Evolutionary conservation across 1,140 invertebrate species (phyloP).

Genomic region (Caenorhabditis brenneri): DNA sequence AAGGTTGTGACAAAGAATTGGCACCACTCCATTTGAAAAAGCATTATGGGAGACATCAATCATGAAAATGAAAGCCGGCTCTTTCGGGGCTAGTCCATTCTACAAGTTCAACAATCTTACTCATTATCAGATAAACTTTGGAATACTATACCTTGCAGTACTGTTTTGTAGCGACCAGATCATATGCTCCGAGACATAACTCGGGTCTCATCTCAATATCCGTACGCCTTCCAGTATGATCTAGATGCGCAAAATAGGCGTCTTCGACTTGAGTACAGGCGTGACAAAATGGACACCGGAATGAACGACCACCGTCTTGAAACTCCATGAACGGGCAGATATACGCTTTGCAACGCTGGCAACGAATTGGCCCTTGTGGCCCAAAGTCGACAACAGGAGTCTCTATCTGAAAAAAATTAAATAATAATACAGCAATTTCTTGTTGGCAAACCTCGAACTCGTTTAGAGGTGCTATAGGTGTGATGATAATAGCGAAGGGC

Average conservation of each 20-base stretch:
- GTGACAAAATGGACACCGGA: constrained; percentile 94
- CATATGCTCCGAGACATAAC: constrained; percentile 91
- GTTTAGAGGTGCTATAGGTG: constrained; percentile 83
- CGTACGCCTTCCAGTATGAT: constrained; percentile 88
- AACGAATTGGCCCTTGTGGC: constrained; percentile 89
- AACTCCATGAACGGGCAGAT: constrained; percentile 99
- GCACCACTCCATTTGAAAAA: constrained; percentile 87
- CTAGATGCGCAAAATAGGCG: constrained; percentile 97
- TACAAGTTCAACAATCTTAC: constrained; percentile 71
- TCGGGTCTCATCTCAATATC: constrained; percentile 94
- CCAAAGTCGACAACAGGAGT: constrained; percentile 89
- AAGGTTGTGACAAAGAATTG: constrained; percentile 85
- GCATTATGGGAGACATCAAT: constrained; percentile 97
- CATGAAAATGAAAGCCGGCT: constrained; percentile 92
- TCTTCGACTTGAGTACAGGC: constrained; percentile 81
- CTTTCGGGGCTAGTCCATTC: constrained; percentile 87
- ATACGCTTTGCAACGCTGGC: constrained; percentile 96
- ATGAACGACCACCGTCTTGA: constrained; percentile 91
- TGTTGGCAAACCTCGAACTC: constrained; percentile 73
- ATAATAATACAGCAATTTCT: not conserved
- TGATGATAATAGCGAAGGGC: constrained; percentile 89
- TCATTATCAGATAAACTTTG: too few species aligned
- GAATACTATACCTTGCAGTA: constrained; percentile 86
- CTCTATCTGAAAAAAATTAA: constrained; percentile 74
- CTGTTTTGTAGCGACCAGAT: constrained; percentile 93